Evolutionary conservation across 2,113 vertebrate genomes (phyloP).

Genomic region (chimpanzee (Pan troglodytes)): NHGRI_mPanTro3-v2.1_pri NC_072401.2:37967501-37968000

Average conservation of each 20-base stretch:
- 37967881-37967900: background rate
- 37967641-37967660: conserved; percentile 6
- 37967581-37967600: background rate
- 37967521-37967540: background rate
- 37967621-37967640: background rate
- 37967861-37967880: background rate
- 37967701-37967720: background rate
- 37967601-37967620: background rate
- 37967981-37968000: background rate
- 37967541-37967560: background rate
- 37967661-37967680: background rate
- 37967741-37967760: conserved; percentile 18
- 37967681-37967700: background rate
- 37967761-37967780: background rate
- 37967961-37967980: background rate
- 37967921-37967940: background rate
- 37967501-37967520: background rate
- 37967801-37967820: background rate
- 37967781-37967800: background rate
- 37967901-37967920: background rate
- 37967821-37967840: background rate
- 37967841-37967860: background rate
- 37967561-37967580: background rate
- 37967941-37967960: background rate
- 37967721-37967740: background rate